Evolutionary conservation across 2,797 vertebrate species (phyloP), one percentile per base, ranked within the genome.

Genomic region (Distichodus sexfasciatus): DNA sequence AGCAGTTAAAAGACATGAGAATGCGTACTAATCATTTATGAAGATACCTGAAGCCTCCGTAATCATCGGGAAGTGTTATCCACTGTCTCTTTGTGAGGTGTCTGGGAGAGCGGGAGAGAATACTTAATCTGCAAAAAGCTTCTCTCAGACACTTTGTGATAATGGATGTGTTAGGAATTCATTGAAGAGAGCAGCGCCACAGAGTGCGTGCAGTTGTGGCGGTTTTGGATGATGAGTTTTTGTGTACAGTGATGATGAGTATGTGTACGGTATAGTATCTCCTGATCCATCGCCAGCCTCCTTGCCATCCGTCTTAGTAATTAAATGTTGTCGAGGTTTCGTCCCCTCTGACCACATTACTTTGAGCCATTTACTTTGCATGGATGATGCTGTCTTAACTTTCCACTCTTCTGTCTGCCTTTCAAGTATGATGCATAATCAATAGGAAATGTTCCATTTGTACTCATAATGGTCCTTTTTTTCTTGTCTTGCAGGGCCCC

Each of bases 261-360:
- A 19, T 61, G 72, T 64, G 69, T 65, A 68, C 78, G 72, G 69
- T n/a, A n/a, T n/a, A n/a, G n/a, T 51, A 83, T 84, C 85, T 79
- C 84, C 85, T 67, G 85, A 87, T 84, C 65, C 58, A 77, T 79
- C 75, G 51, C 28, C 57, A 73, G 71, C 76, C 83, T 79, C 77
- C 62, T 64, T 58, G 70, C 82, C 81, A 80, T 90, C 82, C 78
- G 77, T 79, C 78, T 80, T 79, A 68, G 81, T 87, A 90, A 91
- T 88, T 88, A 90, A 91, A 87, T 85, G 83, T 85, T 75, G 83
- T 85, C 83, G 85, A 79, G 76, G 74, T 82, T 83, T 90, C 84
- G 84, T 85, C 83, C 84, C 66, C 66, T 75, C 78, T 74, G 85
- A 87, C 84, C 84, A 79, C 48, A 76, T 79, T 78, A 82, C 83